These are phyloP conservation scores for Dendrolimus houi DNA, from an alignment of 2,888 invertebrate genomes.

Conservation along the genomic window DNA sequence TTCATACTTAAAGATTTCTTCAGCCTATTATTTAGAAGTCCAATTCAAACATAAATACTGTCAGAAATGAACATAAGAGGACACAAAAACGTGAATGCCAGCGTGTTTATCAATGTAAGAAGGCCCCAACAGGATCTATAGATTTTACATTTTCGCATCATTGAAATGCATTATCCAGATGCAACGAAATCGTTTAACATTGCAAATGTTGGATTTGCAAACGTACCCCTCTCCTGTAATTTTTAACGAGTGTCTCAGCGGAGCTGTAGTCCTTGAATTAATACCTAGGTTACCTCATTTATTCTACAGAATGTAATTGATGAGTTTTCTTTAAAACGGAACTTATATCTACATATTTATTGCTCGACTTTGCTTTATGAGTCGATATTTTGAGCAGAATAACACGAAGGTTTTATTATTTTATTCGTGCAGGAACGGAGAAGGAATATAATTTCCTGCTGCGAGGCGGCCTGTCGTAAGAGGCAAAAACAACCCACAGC, in stretches of 20 bases:
- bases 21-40: not conserved
- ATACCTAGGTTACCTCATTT: slow-evolving; percentile 11
- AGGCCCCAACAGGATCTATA: slow-evolving; percentile 34
- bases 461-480: no score
- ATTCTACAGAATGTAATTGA: not conserved
- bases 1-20: not conserved
- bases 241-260: slow-evolving; percentile 61
- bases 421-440: no score
- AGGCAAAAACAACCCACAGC: no score
- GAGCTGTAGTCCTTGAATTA: slow-evolving; percentile 63
- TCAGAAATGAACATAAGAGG: not conserved
- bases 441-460: no score
- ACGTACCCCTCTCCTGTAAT: slow-evolving; percentile 51
- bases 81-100: not conserved
- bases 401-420: no score
- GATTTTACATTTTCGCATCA: slow-evolving; percentile 65
- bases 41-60: not conserved
- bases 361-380: no score
- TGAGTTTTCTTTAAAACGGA: not conserved
- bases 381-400: no score
- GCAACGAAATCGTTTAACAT: slow-evolving; percentile 63
- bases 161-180: slow-evolving; percentile 76
- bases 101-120: not conserved
- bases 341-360: not conserved
- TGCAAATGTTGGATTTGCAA: slow-evolving; percentile 72